Evolutionary conservation across 2,888 invertebrate genomes (phyloP).

Genomic region (Chalcosyrphus nemorum): DNA sequence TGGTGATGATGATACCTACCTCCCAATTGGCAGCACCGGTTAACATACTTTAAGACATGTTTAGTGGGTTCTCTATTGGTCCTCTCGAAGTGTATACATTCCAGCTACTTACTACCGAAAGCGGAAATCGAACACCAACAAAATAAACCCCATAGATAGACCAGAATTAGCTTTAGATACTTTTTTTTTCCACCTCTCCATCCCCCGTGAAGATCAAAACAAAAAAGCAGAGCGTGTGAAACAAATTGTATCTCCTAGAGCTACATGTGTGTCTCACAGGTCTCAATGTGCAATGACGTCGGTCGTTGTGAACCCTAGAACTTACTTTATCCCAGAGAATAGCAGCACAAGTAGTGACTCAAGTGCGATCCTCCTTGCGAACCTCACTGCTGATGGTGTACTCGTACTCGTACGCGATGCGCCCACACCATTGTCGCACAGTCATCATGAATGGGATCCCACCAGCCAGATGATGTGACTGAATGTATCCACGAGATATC

Average conservation of each 20-base stretch:
- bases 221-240: conserved; percentile 71
- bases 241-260: conserved; percentile 49
- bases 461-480: conserved; percentile 24
- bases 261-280: conserved; percentile 54
- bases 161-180: conserved; percentile 45
- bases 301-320: conserved; percentile 64
- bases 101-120: conserved; percentile 43
- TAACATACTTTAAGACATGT: conserved; percentile 55
- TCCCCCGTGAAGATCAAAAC: conserved; percentile 42
- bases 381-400: too few relatives aligned
- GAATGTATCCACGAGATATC: conserved; percentile 62
- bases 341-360: too few relatives aligned
- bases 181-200: conserved; percentile 1
- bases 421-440: conserved; percentile 52
- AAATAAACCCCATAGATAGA: conserved; percentile 32
- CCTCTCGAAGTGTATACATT: neutral
- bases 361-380: conserved; percentile 24
- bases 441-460: conserved; percentile 14
- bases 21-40: conserved; percentile 38
- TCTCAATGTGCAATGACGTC: conserved; percentile 39
- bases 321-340: conserved; percentile 45
- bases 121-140: conserved; percentile 67
- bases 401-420: conserved; percentile 40
- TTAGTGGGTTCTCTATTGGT: neutral
- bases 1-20: conserved; percentile 29